Conservation (phyloP, 1,140 invertebrate species). For the Leptinotarsa defecta region DNA sequence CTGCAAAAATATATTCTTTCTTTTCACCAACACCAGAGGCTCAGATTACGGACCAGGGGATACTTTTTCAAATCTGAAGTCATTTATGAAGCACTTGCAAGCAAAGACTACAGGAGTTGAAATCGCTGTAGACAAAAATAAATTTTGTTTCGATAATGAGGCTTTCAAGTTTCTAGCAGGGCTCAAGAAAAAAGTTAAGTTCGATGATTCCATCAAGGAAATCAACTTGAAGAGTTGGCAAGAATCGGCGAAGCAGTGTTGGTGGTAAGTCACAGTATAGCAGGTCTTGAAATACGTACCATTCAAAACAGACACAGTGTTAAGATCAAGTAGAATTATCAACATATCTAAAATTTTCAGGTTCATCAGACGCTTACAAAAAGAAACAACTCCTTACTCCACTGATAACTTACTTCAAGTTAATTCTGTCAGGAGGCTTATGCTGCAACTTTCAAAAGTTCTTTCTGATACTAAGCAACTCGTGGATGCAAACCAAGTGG, state of each 20-base stretch:
- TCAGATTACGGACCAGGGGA: constrained; percentile 47
- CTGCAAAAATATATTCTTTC: constrained; percentile 46
- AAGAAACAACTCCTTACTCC: constrained; percentile 31
- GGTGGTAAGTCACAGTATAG: constrained; percentile 28
- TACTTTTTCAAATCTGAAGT: constrained; percentile 29
- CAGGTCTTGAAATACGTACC: too few species aligned
- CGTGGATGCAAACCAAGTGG: constrained; percentile 41
- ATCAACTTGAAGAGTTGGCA: constrained; percentile 44
- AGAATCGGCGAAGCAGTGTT: constrained; percentile 39
- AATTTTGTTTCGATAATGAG: constrained; percentile 51
- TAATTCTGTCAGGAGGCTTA: constrained; percentile 42
- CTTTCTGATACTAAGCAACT: constrained; percentile 44
- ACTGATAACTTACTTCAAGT: constrained; percentile 39
- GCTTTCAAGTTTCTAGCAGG: constrained; percentile 46
- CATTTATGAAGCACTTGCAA: constrained; percentile 35
- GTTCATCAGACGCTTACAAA: background rate
- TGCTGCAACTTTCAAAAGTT: constrained; percentile 41
- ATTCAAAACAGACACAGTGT: too few species aligned
- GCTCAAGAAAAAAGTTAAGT: constrained; percentile 35
- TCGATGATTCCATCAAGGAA: constrained; percentile 27
- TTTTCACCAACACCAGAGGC: constrained; percentile 48
- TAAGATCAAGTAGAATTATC: too few species aligned
- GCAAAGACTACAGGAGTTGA: constrained; percentile 30
- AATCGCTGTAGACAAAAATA: constrained; percentile 36
- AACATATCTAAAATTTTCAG: background rate